Conservation (phyloP, 2,113 vertebrate species). For the Phylloscopus trochiloides region DNA sequence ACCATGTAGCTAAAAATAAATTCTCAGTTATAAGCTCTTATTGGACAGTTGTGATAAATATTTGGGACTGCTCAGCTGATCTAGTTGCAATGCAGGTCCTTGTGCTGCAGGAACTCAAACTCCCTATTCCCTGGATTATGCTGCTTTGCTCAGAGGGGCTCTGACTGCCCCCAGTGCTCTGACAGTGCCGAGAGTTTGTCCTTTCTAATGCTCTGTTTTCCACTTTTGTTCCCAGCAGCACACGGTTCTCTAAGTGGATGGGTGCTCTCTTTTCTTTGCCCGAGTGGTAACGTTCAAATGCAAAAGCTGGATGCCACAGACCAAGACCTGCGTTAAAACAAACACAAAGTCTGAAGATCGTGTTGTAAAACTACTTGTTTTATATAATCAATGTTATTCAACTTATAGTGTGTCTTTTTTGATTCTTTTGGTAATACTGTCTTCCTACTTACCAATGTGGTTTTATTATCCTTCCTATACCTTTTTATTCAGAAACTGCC, state of each 20-base stretch:
- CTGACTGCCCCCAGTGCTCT: accelerated
- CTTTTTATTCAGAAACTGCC: constrained; percentile 7
- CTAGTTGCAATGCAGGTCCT: neutral
- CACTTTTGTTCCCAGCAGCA: constrained; percentile 21
- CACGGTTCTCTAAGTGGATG: constrained; percentile 20
- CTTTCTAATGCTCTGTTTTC: constrained; percentile 41
- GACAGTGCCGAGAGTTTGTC: neutral
- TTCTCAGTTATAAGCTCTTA: neutral
- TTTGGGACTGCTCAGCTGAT: neutral
- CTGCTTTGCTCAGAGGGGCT: neutral
- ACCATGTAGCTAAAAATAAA: neutral
- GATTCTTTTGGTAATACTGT: constrained; percentile 32
- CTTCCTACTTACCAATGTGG: constrained; percentile 16
- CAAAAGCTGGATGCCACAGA: constrained; percentile 32
- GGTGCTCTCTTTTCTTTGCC: constrained; percentile 42
- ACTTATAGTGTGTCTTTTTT: constrained; percentile 9
- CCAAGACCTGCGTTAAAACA: constrained; percentile 35
- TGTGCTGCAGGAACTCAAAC: neutral
- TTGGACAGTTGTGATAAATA: neutral
- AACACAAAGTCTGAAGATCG: constrained; percentile 29
- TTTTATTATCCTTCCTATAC: neutral
- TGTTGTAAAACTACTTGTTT: constrained; percentile 9
- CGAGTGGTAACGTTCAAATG: neutral
- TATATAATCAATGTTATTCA: constrained; percentile 51
- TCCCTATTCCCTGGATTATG: neutral